Evolutionary conservation across 1,140 invertebrate species (phyloP).

Genomic region (Penaeus indicus): DNA sequence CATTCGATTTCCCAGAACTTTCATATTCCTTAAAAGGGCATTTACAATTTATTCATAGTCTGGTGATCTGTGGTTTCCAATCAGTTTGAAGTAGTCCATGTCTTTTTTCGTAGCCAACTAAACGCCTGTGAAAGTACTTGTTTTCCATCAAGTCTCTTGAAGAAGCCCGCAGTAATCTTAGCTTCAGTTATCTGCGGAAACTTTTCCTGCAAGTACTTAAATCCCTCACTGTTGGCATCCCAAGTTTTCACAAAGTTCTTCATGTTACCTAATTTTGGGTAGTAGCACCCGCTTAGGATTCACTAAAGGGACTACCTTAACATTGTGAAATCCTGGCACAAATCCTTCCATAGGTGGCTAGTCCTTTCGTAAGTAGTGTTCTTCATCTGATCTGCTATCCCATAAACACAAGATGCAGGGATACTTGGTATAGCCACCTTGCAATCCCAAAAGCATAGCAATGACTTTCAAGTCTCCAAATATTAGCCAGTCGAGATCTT

Average conservation of each 20-base stretch:
- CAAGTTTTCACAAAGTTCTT: slow-evolving; percentile 39
- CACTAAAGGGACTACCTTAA: not conserved
- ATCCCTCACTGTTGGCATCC: not conserved
- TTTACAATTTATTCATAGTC: slow-evolving; percentile 5
- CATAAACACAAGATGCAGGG: slow-evolving; percentile 69
- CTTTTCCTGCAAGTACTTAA: slow-evolving; percentile 16
- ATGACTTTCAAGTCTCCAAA: slow-evolving; percentile 68
- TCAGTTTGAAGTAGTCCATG: slow-evolving; percentile 15
- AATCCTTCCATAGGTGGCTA: slow-evolving; percentile 16
- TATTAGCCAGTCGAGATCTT: slow-evolving; percentile 64
- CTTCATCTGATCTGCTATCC: slow-evolving; percentile 59
- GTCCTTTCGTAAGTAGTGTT: slow-evolving; percentile 17
- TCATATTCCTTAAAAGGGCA: not conserved
- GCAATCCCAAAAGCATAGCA: slow-evolving; percentile 67
- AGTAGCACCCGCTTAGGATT: slow-evolving; percentile 4
- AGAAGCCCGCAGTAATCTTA: not conserved
- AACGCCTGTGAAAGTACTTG: not conserved
- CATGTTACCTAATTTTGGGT: slow-evolving; percentile 15
- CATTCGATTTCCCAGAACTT: slow-evolving; percentile 5
- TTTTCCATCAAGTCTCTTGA: not conserved
- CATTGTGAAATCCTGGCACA: not conserved
- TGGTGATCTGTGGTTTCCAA: slow-evolving; percentile 9
- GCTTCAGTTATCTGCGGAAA: slow-evolving; percentile 25
- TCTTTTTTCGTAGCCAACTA: not conserved
- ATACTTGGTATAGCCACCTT: slow-evolving; percentile 70